These are phyloP conservation scores for Heliconius eleuchia DNA, from an alignment of 1,140 invertebrate genomes.

Conservation along the genomic window DNA sequence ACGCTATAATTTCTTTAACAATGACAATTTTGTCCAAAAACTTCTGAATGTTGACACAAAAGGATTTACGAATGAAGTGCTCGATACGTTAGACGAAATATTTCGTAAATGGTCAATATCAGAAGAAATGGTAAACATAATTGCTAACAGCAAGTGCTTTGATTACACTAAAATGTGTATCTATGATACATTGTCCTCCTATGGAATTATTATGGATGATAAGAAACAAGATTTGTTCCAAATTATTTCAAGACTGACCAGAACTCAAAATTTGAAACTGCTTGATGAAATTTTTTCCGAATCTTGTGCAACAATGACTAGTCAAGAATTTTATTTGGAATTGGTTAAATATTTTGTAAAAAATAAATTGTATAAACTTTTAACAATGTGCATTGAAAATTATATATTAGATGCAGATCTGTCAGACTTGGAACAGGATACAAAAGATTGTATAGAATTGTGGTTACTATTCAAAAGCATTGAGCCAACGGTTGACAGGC, in stretches of 20 bases:
- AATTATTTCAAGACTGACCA: slow-evolving; percentile 79
- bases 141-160: slow-evolving; percentile 77
- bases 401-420: slow-evolving; percentile 68
- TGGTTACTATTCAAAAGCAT: slow-evolving; percentile 79
- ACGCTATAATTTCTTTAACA: slow-evolving; percentile 72
- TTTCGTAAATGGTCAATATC: slow-evolving; percentile 82
- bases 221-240: slow-evolving; percentile 79
- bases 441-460: slow-evolving; percentile 74
- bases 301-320: slow-evolving; percentile 80
- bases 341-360: slow-evolving; percentile 81
- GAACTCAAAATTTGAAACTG: slow-evolving; percentile 79
- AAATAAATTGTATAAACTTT: slow-evolving; percentile 77
- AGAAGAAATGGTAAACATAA: slow-evolving; percentile 82
- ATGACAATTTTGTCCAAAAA: slow-evolving; percentile 67
- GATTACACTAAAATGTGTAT: slow-evolving; percentile 80
- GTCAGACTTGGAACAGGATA: slow-evolving; percentile 64
- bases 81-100: slow-evolving; percentile 74
- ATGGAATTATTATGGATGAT: slow-evolving; percentile 80
- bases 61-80: slow-evolving; percentile 59
- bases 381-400: slow-evolving; percentile 77
- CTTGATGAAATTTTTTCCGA: slow-evolving; percentile 81
- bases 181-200: slow-evolving; percentile 80
- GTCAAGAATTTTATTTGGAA: slow-evolving; percentile 80
- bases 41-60: slow-evolving; percentile 70
- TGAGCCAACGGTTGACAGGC: slow-evolving; percentile 71